phyloP scores from a whole-genome alignment of 2,113 vertebrate genomes.

The Oreochromis tanganicae region DNA sequence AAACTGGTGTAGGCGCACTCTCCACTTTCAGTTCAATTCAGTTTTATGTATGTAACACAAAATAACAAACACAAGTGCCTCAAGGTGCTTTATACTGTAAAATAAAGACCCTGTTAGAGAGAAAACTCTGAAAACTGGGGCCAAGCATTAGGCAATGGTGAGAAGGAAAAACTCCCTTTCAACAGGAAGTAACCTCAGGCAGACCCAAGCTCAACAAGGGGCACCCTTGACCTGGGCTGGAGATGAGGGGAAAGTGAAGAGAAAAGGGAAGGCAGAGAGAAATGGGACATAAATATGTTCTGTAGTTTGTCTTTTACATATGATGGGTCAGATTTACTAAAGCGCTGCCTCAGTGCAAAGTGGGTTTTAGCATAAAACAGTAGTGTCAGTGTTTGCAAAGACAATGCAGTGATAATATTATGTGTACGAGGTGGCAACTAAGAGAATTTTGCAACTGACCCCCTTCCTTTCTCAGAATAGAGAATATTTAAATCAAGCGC shows the following conservation, averaged over 20 bases:
- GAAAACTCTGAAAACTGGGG: background rate
- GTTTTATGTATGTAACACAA: background rate
- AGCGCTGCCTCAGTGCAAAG: background rate
- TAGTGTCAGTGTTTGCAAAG: background rate
- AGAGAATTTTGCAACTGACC: background rate
- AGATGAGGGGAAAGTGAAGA: background rate
- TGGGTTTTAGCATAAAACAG: background rate
- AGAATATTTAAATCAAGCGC: background rate
- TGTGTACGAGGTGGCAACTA: background rate
- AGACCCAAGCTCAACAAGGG: background rate
- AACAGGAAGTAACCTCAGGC: background rate
- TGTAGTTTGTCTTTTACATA: background rate
- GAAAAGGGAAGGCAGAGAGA: background rate
- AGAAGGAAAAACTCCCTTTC: background rate
- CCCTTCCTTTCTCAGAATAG: background rate
- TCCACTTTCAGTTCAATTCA: background rate
- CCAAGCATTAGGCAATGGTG: background rate
- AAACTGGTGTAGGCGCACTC: background rate
- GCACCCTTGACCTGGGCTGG: background rate
- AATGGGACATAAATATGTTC: background rate
- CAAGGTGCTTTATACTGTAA: background rate
- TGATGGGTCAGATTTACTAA: background rate
- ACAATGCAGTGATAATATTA: background rate
- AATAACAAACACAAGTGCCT: background rate
- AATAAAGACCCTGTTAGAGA: background rate